These are phyloP conservation scores for Sturnus vulgaris DNA, from an alignment of 2,113 vertebrate species.

Conservation along the genomic window DNA sequence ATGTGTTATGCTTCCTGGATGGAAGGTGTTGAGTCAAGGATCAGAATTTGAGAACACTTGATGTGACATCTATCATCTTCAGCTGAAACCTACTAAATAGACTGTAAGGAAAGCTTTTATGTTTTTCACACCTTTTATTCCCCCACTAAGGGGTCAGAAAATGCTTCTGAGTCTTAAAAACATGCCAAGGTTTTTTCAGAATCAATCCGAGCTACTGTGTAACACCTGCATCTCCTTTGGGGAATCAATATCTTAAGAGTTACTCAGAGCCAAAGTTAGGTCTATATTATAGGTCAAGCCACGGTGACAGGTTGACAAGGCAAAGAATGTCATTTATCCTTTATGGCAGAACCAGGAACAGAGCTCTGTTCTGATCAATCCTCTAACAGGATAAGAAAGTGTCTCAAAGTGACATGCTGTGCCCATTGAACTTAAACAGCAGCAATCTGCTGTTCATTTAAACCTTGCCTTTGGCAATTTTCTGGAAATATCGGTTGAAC, in stretches of 20 bases:
- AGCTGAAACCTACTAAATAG: constrained; percentile 4
- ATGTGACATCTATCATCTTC: background rate
- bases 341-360: background rate
- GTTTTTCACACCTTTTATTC: constrained; percentile 4
- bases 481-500: background rate
- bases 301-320: background rate
- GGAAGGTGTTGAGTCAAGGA: background rate
- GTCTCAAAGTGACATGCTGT: constrained; percentile 20
- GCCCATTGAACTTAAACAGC: constrained; percentile 39
- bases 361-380: constrained; percentile 12
- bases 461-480: constrained; percentile 39
- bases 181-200: background rate
- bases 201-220: background rate
- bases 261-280: constrained; percentile 1
- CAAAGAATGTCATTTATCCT: constrained; percentile 1
- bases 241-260: constrained; percentile 36
- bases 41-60: background rate
- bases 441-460: constrained; percentile 19
- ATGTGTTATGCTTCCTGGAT: background rate
- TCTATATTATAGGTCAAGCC: constrained; percentile 34
- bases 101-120: background rate
- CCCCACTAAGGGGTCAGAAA: background rate
- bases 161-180: background rate
- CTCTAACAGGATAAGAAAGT: constrained; percentile 9
- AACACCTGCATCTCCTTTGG: background rate